Evolutionary conservation across 2,888 invertebrate species (phyloP).

Genomic region (Piscicola geometra): DNA sequence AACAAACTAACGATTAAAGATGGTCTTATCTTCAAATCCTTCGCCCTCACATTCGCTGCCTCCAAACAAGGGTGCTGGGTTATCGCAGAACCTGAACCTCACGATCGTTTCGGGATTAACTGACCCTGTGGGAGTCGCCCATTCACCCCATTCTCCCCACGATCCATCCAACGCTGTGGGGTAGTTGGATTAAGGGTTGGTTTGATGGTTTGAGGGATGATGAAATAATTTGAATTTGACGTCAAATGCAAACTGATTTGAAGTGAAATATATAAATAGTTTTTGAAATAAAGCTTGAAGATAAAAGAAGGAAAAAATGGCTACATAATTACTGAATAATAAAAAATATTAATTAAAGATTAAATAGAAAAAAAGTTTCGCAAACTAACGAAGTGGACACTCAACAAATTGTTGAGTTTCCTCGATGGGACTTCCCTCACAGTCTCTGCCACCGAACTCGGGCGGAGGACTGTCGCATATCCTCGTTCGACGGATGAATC

Average conservation of each 20-base stretch:
- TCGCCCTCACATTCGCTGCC: constrained; percentile 36
- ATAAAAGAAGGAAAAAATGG: background rate
- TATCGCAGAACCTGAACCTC: constrained; percentile 21
- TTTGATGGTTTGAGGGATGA: background rate
- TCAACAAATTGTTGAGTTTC: background rate
- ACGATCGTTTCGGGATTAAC: constrained; percentile 20
- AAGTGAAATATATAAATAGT: background rate
- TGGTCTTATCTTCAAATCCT: constrained; percentile 11
- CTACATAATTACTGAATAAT: background rate
- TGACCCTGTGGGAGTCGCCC: constrained; percentile 38
- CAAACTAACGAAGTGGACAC: background rate
- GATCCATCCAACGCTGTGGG: constrained; percentile 38
- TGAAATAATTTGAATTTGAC: too few species aligned
- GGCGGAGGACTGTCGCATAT: constrained; percentile 52
- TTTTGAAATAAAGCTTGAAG: background rate
- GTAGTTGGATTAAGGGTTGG: background rate
- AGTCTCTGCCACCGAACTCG: constrained; percentile 49
- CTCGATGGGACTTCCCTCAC: constrained; percentile 48
- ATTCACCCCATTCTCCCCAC: constrained; percentile 40
- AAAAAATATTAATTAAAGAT: background rate
- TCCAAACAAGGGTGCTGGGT: constrained; percentile 36
- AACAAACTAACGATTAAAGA: background rate
- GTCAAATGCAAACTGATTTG: too few species aligned
- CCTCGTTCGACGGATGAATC: constrained; percentile 46
- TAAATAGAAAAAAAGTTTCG: background rate